Evolutionary conservation across 2,888 invertebrate genomes (phyloP).

Genomic region (Eristalis arbustorum): DNA sequence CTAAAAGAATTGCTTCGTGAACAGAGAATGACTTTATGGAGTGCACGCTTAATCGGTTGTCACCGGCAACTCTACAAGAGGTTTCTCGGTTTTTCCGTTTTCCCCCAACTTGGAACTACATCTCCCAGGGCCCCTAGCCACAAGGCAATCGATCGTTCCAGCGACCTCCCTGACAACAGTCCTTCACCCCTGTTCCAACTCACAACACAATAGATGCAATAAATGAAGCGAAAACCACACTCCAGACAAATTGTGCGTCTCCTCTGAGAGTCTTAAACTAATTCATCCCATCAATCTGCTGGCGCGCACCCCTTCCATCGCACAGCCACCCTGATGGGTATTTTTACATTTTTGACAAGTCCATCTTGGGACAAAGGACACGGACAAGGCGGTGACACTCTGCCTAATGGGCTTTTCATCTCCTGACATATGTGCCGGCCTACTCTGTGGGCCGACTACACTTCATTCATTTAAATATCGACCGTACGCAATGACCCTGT

Average conservation of each 20-base stretch:
- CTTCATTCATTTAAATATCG: slow-evolving; percentile 42
- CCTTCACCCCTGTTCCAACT: neutral
- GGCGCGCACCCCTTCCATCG: neutral
- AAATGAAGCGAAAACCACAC: neutral
- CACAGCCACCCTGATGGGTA: neutral
- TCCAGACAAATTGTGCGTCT: neutral
- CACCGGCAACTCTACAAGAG: neutral
- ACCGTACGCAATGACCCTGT: slow-evolving; percentile 19
- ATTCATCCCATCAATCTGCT: neutral
- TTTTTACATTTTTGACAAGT: slow-evolving; percentile 14
- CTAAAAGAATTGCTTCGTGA: neutral
- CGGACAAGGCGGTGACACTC: slow-evolving; percentile 20
- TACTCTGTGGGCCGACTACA: slow-evolving; percentile 17
- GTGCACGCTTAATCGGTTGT: neutral
- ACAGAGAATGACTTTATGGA: neutral
- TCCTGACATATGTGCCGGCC: slow-evolving; percentile 36
- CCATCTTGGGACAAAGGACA: neutral
- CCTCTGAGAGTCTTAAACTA: neutral
- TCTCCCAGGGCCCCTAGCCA: too few species aligned
- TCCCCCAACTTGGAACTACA: too few species aligned
- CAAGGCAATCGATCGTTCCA: too few species aligned
- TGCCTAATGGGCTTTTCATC: slow-evolving; percentile 38
- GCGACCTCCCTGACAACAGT: too few species aligned
- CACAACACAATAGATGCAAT: neutral
- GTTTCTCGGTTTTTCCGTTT: too few species aligned